phyloP scores from a whole-genome alignment of 1,140 invertebrate species.

The Bombus haemorrhoidalis region DNA sequence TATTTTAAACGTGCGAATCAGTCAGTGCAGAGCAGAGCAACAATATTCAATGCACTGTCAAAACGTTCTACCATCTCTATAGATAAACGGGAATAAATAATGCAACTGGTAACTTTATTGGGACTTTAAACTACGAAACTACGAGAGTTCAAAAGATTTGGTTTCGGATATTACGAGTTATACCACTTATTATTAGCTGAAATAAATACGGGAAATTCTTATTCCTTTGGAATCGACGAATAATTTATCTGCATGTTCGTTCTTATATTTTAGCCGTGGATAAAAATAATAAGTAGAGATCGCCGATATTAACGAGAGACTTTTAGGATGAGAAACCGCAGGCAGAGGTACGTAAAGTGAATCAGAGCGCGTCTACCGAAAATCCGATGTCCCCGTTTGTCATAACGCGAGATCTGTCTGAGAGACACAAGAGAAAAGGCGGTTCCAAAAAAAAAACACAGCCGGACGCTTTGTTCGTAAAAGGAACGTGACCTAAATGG shows the following conservation, averaged over 20 bases:
- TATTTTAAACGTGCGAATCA: neutral
- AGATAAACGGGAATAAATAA: too few relatives aligned
- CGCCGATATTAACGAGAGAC: neutral
- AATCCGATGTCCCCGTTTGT: neutral
- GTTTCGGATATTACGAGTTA: too few relatives aligned
- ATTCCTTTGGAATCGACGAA: too few relatives aligned
- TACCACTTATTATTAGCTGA: too few relatives aligned
- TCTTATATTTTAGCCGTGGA: neutral
- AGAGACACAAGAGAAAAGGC: neutral
- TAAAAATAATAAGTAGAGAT: too few relatives aligned
- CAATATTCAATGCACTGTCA: neutral
- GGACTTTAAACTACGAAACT: too few relatives aligned
- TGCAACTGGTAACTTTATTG: too few relatives aligned
- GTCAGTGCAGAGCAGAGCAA: neutral
- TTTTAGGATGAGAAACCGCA: neutral
- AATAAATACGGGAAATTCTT: too few relatives aligned
- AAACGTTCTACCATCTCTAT: neutral
- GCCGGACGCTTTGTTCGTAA: slow-evolving; percentile 25
- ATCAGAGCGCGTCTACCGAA: too few relatives aligned
- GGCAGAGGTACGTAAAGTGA: neutral
- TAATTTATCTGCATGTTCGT: too few relatives aligned
- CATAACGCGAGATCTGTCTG: neutral
- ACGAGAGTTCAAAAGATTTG: too few relatives aligned
- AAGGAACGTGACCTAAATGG: slow-evolving; percentile 32
- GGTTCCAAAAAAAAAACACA: neutral